Evolutionary conservation across 1,140 invertebrate genomes (phyloP).

Genomic region (Phymastichus coffea): DNA sequence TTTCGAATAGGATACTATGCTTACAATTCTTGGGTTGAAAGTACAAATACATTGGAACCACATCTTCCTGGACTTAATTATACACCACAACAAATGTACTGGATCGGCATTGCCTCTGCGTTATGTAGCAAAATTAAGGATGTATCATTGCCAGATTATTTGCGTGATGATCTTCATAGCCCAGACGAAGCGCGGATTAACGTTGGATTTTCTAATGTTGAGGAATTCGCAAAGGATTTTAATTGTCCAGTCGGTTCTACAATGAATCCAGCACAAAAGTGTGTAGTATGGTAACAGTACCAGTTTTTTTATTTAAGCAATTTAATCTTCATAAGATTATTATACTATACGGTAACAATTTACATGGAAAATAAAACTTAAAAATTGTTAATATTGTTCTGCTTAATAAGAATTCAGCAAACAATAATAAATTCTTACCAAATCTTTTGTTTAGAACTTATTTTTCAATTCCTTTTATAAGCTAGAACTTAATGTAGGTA

Average conservation of each 20-base stretch:
- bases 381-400: no score
- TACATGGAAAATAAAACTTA: no score
- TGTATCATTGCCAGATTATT: conserved; percentile 39
- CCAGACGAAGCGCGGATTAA: not conserved
- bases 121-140: not conserved
- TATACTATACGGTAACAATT: no score
- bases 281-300: no score
- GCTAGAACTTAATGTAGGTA: no score
- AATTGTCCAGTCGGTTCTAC: not conserved
- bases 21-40: not conserved
- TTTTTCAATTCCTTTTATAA: no score
- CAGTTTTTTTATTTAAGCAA: no score
- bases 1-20: not conserved
- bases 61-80: conserved; percentile 12
- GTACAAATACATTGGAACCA: not conserved
- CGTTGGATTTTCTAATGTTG: conserved; percentile 1
- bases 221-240: conserved; percentile 15
- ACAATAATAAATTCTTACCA: no score
- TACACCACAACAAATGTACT: conserved; percentile 17
- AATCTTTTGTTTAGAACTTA: no score
- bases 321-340: no score
- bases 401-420: no score
- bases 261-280: conserved; percentile 17
- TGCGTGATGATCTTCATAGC: conserved; percentile 1
- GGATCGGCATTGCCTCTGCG: conserved; percentile 1